phyloP scores from a whole-genome alignment of 2,888 invertebrate genomes.

The Protonemura montana region DNA sequence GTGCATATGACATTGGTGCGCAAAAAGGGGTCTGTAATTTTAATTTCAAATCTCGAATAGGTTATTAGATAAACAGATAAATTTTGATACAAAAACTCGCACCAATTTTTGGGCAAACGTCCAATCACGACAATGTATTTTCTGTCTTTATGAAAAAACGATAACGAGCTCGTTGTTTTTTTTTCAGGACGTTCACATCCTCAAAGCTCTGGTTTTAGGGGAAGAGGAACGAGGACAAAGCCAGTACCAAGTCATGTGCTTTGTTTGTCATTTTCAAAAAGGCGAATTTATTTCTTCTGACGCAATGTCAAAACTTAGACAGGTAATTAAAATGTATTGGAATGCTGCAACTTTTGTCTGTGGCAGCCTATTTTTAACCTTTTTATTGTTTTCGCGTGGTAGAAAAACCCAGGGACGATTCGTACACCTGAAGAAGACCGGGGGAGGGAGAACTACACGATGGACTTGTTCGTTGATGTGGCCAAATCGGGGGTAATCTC shows the following conservation, averaged over 20 bases:
- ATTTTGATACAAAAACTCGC: too few relatives aligned
- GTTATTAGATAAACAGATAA: too few relatives aligned
- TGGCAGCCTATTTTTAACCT: not conserved
- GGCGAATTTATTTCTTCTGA: slow-evolving; percentile 95
- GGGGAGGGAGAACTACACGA: slow-evolving; percentile 81
- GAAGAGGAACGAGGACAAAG: slow-evolving; percentile 92
- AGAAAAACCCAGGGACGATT: slow-evolving; percentile 83
- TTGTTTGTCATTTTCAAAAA: slow-evolving; percentile 87
- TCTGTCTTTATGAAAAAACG: too few relatives aligned
- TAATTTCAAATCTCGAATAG: too few relatives aligned
- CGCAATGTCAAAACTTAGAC: slow-evolving; percentile 94
- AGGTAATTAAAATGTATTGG: slow-evolving; percentile 63
- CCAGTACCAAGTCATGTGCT: slow-evolving; percentile 90
- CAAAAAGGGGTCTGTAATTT: too few relatives aligned
- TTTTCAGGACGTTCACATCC: slow-evolving; percentile 88
- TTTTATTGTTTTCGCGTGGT: not conserved
- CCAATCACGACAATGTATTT: too few relatives aligned
- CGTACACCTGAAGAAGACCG: slow-evolving; percentile 90
- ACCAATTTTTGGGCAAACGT: too few relatives aligned
- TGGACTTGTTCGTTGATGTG: slow-evolving; percentile 82
- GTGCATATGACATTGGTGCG: too few relatives aligned
- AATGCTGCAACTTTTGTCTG: not conserved
- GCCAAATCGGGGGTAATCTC: slow-evolving; percentile 74
- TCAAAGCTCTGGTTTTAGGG: slow-evolving; percentile 86
- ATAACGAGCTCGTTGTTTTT: slow-evolving; percentile 38